Evolutionary conservation across 2,888 invertebrate species (phyloP).

Genomic region (Carabus problematicus): DNA sequence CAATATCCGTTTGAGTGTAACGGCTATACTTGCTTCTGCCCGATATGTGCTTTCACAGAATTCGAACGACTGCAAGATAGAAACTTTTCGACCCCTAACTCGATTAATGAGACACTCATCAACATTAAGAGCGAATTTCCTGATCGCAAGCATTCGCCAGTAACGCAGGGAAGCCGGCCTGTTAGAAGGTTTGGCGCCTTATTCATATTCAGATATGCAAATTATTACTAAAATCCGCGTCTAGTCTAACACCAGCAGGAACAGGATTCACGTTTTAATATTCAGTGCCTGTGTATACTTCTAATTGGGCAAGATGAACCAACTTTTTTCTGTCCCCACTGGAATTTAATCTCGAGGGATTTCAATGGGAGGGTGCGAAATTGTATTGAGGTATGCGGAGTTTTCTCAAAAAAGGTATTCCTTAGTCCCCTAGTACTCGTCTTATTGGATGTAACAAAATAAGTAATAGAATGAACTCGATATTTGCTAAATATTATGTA

Average conservation of each 20-base stretch:
- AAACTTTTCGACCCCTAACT: slow-evolving; percentile 30
- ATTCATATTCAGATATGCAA: slow-evolving; percentile 39
- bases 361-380: slow-evolving; percentile 11
- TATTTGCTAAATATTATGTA: too few relatives aligned
- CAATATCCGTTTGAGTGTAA: too few relatives aligned
- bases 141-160: slow-evolving; percentile 18
- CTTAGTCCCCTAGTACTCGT: too few relatives aligned
- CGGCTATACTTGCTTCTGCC: background rate
- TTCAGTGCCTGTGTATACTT: slow-evolving; percentile 38
- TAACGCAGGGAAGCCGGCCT: background rate
- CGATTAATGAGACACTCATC: slow-evolving; percentile 34
- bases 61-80: background rate
- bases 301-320: slow-evolving; percentile 38
- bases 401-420: too few relatives aligned
- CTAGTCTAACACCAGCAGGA: slow-evolving; percentile 27
- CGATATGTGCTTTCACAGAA: slow-evolving; percentile 4
- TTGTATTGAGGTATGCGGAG: slow-evolving; percentile 16
- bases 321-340: slow-evolving; percentile 33
- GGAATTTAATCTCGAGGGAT: slow-evolving; percentile 33
- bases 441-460: too few relatives aligned
- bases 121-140: slow-evolving; percentile 34
- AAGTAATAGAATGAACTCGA: too few relatives aligned
- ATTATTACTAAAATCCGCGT: slow-evolving; percentile 29
- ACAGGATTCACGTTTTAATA: slow-evolving; percentile 31
- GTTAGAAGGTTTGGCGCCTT: slow-evolving; percentile 26